Evolutionary conservation across 2,113 vertebrate genomes (phyloP).

Genomic region (Cariama cristata): DNA sequence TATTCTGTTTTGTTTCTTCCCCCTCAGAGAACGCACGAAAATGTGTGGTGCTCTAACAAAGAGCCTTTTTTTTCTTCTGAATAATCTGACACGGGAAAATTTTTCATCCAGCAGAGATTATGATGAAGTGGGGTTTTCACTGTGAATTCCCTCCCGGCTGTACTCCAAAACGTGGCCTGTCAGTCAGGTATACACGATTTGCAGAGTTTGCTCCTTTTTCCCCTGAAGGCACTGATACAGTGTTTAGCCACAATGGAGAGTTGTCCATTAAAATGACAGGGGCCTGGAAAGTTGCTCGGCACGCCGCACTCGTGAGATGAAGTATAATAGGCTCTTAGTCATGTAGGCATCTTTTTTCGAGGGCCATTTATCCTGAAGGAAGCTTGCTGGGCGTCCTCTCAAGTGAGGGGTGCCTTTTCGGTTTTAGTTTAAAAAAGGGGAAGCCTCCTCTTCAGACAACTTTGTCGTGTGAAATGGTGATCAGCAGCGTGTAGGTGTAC

Average conservation of each 20-base stretch:
- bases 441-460: background rate
- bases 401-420: background rate
- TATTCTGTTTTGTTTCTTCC: background rate
- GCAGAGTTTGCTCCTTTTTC: background rate
- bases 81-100: background rate
- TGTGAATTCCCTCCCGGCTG: background rate
- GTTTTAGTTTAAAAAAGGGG: background rate
- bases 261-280: conserved; percentile 27
- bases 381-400: background rate
- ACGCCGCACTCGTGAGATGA: background rate
- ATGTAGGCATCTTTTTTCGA: background rate
- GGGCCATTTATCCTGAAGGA: background rate
- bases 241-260: background rate
- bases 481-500: fast-evolving
- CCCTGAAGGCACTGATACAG: background rate
- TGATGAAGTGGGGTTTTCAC: background rate
- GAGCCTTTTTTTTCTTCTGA: background rate
- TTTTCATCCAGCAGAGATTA: background rate
- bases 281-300: background rate
- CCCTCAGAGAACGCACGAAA: background rate
- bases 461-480: background rate
- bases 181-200: background rate
- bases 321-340: background rate
- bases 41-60: background rate
- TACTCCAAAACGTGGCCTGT: background rate